Evolutionary conservation across 1,140 invertebrate genomes (phyloP), one percentile per base, ranked within the genome.

Genomic region (Melitaea cinxia): DNA sequence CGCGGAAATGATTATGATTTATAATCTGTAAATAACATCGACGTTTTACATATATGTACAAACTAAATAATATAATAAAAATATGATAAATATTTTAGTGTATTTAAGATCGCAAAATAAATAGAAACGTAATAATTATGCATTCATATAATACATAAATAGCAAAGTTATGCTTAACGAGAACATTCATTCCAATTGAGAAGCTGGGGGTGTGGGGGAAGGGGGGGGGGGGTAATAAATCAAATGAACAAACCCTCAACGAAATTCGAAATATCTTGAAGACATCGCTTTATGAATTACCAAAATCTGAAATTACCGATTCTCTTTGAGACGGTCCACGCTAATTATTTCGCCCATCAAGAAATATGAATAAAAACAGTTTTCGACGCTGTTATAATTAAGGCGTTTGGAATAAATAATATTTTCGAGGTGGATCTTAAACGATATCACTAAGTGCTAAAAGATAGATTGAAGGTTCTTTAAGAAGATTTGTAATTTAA

Each of bases 301-400:
- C 52, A 55, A 63, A 63, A 63, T 63, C 45, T 28, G 35, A 50
- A 59, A 65, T 73, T 71, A 76, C 60, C 42, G 47, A 76, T 73
- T 76, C 71, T 49, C 65, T 76, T 69, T 73, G 61, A 68, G 30
- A 49, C 56, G 56, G 60, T 21, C 61, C 53, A 58, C 68, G 47
- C 53, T 78, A 75, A 78, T 78, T 78, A 78, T 73, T 78, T 73
- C 54, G 62, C 37, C 62, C 59, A 63, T 63, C 61, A 70, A 68
- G 62, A 62, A 70, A 52, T 54, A 65, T 70, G 73, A 76, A 73
- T 70, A 67, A 72, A n/a, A 68, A 66, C 67, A 73, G 53, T 37
- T 65, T 55, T 24, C 65, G 68, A 66, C 68, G 67, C 69, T 73
- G 56, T 70, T 9, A 68, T 65, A 74, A 74, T 74, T 75, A 74